Evolutionary conservation across 1,140 invertebrate species (phyloP).

Genomic region (Drosophila pandora): DNA sequence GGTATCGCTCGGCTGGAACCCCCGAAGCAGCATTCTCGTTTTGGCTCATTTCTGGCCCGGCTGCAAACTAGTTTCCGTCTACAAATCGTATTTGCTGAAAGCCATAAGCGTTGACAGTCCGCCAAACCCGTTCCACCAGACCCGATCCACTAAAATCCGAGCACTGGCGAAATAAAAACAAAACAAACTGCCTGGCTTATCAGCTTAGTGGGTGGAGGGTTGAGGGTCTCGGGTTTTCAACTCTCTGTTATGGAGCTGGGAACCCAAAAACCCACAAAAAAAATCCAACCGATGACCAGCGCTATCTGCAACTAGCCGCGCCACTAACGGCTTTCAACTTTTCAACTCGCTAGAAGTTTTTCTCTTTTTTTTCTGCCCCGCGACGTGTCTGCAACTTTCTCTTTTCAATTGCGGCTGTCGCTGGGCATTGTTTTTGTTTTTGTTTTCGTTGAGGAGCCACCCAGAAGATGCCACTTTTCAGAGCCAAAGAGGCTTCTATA

Average conservation of each 20-base stretch:
- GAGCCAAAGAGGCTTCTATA: too few species aligned
- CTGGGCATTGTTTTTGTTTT: constrained; percentile 39
- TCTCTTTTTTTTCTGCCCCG: constrained; percentile 18
- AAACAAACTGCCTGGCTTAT: constrained; percentile 43
- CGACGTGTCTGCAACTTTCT: constrained; percentile 66
- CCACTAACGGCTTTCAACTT: constrained; percentile 63
- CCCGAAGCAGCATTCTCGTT: constrained; percentile 31
- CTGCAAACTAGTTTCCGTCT: constrained; percentile 75
- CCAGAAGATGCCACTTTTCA: constrained; percentile 5
- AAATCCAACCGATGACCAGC: constrained; percentile 14
- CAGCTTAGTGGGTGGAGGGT: constrained; percentile 43
- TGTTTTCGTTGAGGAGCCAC: constrained; percentile 28
- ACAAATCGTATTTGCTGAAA: constrained; percentile 73
- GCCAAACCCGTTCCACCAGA: constrained; percentile 78
- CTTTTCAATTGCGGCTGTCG: constrained; percentile 70
- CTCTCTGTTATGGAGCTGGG: constrained; percentile 22
- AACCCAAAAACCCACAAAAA: constrained; percentile 9
- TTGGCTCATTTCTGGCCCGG: constrained; percentile 26
- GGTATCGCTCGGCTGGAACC: constrained; percentile 25
- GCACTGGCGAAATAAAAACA: constrained; percentile 20
- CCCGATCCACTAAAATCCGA: constrained; percentile 25
- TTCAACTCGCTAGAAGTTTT: constrained; percentile 74
- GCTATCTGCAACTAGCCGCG: neutral
- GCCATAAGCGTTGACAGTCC: constrained; percentile 77
- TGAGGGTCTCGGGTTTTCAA: constrained; percentile 17